These are phyloP conservation scores for Poliocrania exsul DNA, from an alignment of 2,797 vertebrate species.

Conservation along the genomic window DNA sequence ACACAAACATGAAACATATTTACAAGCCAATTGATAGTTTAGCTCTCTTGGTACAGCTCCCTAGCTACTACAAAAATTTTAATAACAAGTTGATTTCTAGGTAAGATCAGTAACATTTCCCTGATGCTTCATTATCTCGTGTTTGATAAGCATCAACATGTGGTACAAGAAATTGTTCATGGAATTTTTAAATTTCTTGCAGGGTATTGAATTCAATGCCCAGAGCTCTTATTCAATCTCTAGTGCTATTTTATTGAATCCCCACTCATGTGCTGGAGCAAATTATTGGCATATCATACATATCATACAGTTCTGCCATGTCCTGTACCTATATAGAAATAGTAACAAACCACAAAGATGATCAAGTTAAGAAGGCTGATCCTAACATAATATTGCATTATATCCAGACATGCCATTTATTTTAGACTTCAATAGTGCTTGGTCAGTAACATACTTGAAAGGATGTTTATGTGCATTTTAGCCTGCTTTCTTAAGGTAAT, in stretches of 20 bases:
- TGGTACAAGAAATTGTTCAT: background rate
- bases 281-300: background rate
- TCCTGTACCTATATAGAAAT: background rate
- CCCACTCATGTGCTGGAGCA: rapidly evolving
- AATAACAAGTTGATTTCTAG: background rate
- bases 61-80: background rate
- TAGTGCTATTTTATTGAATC: background rate
- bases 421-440: background rate
- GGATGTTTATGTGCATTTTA: background rate
- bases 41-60: background rate
- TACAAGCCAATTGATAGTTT: background rate
- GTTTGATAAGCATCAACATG: background rate
- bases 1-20: background rate
- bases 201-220: background rate
- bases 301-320: background rate
- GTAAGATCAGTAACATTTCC: background rate
- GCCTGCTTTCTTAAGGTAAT: background rate
- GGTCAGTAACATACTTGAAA: background rate
- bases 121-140: background rate
- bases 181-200: background rate
- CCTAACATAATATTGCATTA: background rate
- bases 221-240: background rate
- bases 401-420: background rate
- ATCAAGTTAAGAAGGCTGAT: background rate
- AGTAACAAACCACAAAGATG: background rate